Conservation (phyloP, 1,140 invertebrate species). For the Apolygus lucorum region DNA sequence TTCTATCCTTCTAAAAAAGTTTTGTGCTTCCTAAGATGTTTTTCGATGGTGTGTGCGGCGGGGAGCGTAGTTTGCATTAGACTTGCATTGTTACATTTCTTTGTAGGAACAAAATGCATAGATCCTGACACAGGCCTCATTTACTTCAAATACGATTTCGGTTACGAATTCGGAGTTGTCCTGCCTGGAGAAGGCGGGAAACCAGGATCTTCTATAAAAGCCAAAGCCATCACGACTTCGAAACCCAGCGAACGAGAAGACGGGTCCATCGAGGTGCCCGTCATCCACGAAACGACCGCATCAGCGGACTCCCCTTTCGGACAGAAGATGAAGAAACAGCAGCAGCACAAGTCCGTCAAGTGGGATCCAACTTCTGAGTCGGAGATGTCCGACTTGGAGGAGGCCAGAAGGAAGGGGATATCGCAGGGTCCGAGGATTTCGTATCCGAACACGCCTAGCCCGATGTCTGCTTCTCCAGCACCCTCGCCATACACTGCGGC, state of each 20-base stretch:
- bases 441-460: constrained; percentile 44
- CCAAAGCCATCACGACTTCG: neutral
- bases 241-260: constrained; percentile 40
- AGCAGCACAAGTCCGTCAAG: constrained; percentile 44
- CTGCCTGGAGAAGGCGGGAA: constrained; percentile 52
- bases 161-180: constrained; percentile 68
- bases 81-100: no score
- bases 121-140: constrained; percentile 67
- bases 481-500: constrained; percentile 28
- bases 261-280: constrained; percentile 50
- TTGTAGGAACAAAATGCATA: constrained; percentile 68
- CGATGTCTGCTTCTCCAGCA: constrained; percentile 47
- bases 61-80: no score
- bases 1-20: no score
- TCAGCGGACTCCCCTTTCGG: neutral
- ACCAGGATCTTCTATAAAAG: constrained; percentile 9
- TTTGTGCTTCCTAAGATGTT: no score
- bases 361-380: constrained; percentile 56
- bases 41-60: no score
- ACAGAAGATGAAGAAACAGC: constrained; percentile 3
- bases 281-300: constrained; percentile 47
- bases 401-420: constrained; percentile 40
- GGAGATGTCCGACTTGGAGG: constrained; percentile 50
- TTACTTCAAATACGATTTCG: constrained; percentile 77
- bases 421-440: constrained; percentile 38